Base-by-base conservation (phyloP, 2,888 invertebrate species). In the Drosophila borborema region DNA sequence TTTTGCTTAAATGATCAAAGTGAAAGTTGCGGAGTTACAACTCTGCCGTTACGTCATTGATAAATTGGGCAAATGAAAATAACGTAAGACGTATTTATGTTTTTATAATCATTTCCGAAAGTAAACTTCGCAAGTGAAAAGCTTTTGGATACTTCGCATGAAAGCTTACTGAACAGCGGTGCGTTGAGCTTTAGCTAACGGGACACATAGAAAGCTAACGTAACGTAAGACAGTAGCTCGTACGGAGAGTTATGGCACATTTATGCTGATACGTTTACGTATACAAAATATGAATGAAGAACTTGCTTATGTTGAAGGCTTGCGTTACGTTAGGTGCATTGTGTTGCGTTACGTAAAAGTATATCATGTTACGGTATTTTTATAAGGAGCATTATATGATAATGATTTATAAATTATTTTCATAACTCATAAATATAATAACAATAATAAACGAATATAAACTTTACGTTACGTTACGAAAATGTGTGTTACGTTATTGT, bases 1-100 rank as follows among this genome's bases (percentile, higher is more conserved):
- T 49, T 49, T 48, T 41, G 48, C 56, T 48, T 63, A 63, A 34
- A 49, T 28, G 45, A 20, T 18, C n/a, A 28, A 49, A 64, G 75
- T 61, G 72, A 76, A 76, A 75, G 75, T 46, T 49, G n/a, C 2
- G 20, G 28, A 20, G 36, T 43, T 43, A 12, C 10, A 16, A 2
- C 31, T 31, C 31, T 3, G 28, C 9, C 18, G 28, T 46, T 53
- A 46, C 53, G 20, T 34, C 40, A 64, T 46, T 38, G 36, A 38
- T 20, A 8, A 20, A 14, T 53, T 54, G 18, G 18, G 12, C 18
- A 51, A 16, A 38, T 54, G 53, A 20, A 16, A 16, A 54, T 54
- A 54, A 54, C 53, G 38, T 54, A 38, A 23, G 23, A 54, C 16
- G 9, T 2, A 38, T 20, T 36, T 53, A 8, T 36, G 10, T 49